Conservation (phyloP, 2,113 vertebrate genomes). For the Aythya baeri region DNA sequence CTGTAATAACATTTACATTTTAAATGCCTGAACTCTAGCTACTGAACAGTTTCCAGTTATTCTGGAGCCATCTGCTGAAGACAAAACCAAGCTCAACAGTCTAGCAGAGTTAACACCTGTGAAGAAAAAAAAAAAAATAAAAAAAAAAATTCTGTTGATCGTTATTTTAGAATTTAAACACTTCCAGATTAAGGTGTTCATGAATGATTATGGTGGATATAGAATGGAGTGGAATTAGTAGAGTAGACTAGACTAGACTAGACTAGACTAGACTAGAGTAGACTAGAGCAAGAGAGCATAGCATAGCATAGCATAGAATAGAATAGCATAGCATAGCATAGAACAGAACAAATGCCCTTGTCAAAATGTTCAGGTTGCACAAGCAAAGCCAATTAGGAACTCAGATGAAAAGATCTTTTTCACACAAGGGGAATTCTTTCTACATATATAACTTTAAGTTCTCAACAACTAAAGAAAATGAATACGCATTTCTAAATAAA, state of each 20-base stretch:
- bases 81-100: background rate
- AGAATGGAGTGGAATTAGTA: too few species aligned
- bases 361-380: conserved; percentile 33
- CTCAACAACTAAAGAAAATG: background rate
- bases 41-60: background rate
- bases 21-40: background rate
- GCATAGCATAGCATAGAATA: background rate
- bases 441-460: background rate
- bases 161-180: background rate
- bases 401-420: background rate
- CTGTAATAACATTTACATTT: background rate
- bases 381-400: conserved; percentile 14
- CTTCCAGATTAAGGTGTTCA: background rate
- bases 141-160: background rate
- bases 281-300: too few species aligned
- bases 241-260: too few species aligned
- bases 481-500: background rate
- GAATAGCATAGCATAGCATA: background rate
- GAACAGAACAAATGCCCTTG: background rate
- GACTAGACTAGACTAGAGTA: background rate
- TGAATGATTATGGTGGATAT: background rate
- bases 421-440: background rate
- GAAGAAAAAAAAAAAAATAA: too few species aligned
- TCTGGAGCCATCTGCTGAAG: background rate
- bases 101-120: background rate